A percentile compares a stretch with the other conserved stretches of the same genome.
Evolutionary conservation across 1,140 invertebrate genomes (phyloP).

Genomic region (Rhagoletis zephyria): DNA sequence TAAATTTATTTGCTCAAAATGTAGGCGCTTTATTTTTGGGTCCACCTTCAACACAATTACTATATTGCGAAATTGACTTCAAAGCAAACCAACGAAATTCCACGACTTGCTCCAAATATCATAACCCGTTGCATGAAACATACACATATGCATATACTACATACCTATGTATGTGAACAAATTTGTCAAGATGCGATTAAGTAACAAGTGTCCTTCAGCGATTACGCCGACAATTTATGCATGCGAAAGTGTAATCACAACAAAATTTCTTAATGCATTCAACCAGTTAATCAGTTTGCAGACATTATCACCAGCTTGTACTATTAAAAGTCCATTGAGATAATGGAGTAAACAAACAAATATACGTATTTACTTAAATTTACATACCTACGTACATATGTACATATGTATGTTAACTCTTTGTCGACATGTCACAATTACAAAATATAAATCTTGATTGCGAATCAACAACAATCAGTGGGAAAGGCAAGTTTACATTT

Average conservation of each 20-base stretch:
- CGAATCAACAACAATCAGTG: slow-evolving; percentile 22
- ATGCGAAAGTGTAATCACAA: background rate
- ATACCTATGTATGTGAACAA: background rate
- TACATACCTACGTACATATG: background rate
- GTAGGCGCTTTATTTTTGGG: no score
- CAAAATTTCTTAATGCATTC: slow-evolving; percentile 20
- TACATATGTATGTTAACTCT: background rate
- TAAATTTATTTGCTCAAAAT: no score
- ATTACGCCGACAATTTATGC: slow-evolving; percentile 21
- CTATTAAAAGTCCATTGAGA: slow-evolving; percentile 45
- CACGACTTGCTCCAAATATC: background rate
- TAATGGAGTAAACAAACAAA: slow-evolving; percentile 39
- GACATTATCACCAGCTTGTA: slow-evolving; percentile 12
- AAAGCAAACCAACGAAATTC: background rate
- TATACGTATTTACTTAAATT: background rate
- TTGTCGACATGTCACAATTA: slow-evolving; percentile 18
- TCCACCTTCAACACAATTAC: no score
- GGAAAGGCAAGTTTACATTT: background rate
- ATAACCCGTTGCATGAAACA: background rate
- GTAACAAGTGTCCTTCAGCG: slow-evolving; percentile 18
- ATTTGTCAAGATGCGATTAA: slow-evolving; percentile 17
- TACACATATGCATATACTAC: background rate
- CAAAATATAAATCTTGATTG: slow-evolving; percentile 46
- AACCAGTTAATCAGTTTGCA: slow-evolving; percentile 3
- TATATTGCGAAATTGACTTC: no score